Percentiles rank a stretch among this genome's conserved stretches.
Evolutionary conservation across 2,113 vertebrate species (phyloP).

Genomic region (Alligator mississippiensis): DNA sequence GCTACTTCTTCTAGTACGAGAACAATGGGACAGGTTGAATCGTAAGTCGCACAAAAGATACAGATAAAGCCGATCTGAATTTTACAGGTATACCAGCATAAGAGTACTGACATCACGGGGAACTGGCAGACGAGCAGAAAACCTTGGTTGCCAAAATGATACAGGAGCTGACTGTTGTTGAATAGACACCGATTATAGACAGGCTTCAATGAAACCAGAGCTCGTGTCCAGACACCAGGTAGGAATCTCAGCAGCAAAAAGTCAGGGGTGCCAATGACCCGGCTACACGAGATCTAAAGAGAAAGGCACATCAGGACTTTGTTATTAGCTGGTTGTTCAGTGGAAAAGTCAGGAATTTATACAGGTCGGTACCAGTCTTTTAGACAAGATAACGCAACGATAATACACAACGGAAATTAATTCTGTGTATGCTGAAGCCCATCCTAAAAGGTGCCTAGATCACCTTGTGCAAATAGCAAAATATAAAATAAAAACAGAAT

Average conservation of each 20-base stretch:
- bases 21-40: background rate
- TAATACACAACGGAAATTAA: background rate
- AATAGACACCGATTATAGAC: background rate
- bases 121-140: background rate
- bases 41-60: background rate
- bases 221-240: background rate
- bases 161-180: background rate
- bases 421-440: background rate
- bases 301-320: background rate
- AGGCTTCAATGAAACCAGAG: background rate
- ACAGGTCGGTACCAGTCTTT: background rate
- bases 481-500: background rate
- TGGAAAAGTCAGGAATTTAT: background rate
- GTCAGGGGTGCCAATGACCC: background rate
- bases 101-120: fast-evolving
- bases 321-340: background rate
- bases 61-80: background rate
- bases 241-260: background rate
- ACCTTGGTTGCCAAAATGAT: background rate
- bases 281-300: background rate
- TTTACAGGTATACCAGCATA: background rate
- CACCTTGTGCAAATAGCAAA: background rate
- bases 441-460: background rate
- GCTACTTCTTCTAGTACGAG: background rate
- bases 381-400: background rate